Base-by-base conservation (phyloP, 2,113 vertebrate species). In the Melanotaenia duboulayi region DNA sequence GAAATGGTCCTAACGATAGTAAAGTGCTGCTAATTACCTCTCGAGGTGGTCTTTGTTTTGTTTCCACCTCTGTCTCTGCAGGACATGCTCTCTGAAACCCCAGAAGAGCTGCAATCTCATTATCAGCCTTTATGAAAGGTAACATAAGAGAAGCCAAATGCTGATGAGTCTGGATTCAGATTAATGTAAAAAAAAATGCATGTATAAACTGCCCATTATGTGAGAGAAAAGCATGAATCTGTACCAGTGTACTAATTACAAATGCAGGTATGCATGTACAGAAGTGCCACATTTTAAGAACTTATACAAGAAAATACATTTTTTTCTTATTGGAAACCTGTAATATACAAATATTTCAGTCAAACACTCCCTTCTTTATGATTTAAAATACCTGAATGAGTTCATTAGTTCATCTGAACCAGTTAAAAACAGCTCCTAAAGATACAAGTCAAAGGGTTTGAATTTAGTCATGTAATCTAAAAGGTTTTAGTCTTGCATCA, bases 11-110 rank as follows among this genome's bases (percentile, higher is more conserved):
- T 85, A 67, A 86, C 65, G 76, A 85, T 55, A 74, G 71, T 74
- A 70, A 84, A 89, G 72, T 67, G 78, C 73, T 10, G 48, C 78
- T 87, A 90, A 90, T 89, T 89, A 81, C 76, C 84, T 85, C 81
- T 89, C 42, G 42, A 77, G 77, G 64, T 73, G 76, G 66, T 71
- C 76, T 83, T 73, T 90, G 80, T 81, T 81, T 83, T 65, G 65
- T 71, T 80, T 77, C 61, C 50, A 49, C 24, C 52, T 13, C 73
- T 46, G 42, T 74, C 22, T 65, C 46, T 81, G 49, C 55, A 49
- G 70, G 54, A 78, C 61, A n/a, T 44, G 42, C 58, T 79, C 62
- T 75, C 65, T 78, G 19, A 70, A 80, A 77, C 63, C 66, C n/a
- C 51, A 74, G 39, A 74, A 52, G 87, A 74, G 76, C 63, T 48